Conservation (phyloP, 2,113 vertebrate species). For the Paracanthobrama guichenoti region DNA sequence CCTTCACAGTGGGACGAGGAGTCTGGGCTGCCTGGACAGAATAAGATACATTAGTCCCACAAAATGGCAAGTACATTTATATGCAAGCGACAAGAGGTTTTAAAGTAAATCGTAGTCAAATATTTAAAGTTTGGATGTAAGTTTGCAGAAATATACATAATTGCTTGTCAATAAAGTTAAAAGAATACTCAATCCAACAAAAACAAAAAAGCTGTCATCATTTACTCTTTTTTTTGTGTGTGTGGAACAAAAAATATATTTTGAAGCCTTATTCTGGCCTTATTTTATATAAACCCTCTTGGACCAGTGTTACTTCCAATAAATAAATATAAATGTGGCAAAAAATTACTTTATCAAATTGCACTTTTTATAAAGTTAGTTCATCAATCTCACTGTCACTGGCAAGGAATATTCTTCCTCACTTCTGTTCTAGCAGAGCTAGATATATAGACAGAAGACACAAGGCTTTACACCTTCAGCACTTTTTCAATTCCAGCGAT, state of each 20-base stretch:
- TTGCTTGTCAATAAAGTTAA: neutral
- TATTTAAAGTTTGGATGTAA: neutral
- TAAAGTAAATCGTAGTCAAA: neutral
- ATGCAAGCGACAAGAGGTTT: neutral
- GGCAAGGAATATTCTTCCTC: neutral
- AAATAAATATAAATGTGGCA: neutral
- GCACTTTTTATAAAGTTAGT: neutral
- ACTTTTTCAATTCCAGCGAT: constrained; percentile 20
- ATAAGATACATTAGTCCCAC: neutral
- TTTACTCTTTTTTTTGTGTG: neutral
- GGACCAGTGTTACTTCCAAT: too few species aligned
- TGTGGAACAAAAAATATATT: neutral
- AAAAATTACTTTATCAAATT: neutral
- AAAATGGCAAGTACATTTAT: neutral
- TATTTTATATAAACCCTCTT: too few species aligned
- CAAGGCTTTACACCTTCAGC: neutral
- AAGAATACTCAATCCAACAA: neutral
- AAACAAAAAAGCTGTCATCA: neutral
- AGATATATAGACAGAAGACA: constrained; percentile 15
- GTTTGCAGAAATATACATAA: neutral
- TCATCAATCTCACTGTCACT: neutral
- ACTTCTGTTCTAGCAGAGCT: constrained; percentile 7
- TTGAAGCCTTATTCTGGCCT: too few species aligned
- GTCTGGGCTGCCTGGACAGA: constrained; percentile 25
- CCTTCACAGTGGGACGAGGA: constrained; percentile 52